Percentiles rank a stretch among this genome's conserved stretches.
Evolutionary conservation across 2,888 invertebrate genomes (phyloP).

Genomic region (Tachina lurida): DNA sequence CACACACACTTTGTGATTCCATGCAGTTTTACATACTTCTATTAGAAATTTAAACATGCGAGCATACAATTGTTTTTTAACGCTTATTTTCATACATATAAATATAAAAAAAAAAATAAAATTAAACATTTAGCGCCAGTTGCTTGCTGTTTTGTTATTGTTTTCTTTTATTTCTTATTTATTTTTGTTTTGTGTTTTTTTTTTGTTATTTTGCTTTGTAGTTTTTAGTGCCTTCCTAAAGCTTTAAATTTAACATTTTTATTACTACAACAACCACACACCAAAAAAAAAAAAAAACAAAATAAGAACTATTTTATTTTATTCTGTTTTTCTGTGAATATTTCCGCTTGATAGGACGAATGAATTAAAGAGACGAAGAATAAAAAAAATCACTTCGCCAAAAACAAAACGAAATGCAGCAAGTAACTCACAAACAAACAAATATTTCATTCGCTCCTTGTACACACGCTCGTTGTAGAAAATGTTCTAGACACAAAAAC

Average conservation of each 20-base stretch:
- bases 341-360: constrained; percentile 71
- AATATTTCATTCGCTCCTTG: constrained; percentile 39
- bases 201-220: constrained; percentile 32
- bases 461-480: constrained; percentile 32
- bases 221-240: constrained; percentile 74
- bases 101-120: background rate
- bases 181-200: constrained; percentile 10
- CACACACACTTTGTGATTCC: background rate
- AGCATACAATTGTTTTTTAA: constrained; percentile 12
- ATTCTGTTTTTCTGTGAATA: constrained; percentile 51
- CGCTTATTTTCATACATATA: background rate
- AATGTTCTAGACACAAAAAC: constrained; percentile 53
- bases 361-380: constrained; percentile 57
- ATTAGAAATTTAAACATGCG: background rate
- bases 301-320: background rate
- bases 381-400: constrained; percentile 33
- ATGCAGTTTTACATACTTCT: constrained; percentile 2
- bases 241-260: constrained; percentile 75
- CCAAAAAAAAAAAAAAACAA: too few relatives aligned
- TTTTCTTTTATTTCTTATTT: constrained; percentile 12
- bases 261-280: constrained; percentile 71
- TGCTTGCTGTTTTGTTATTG: constrained; percentile 31
- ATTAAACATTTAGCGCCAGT: constrained; percentile 19
- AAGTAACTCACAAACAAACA: constrained; percentile 48
- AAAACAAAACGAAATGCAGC: constrained; percentile 54